Evolutionary conservation across 2,888 invertebrate genomes (phyloP).

Genomic region (Aspidiotus destructor): DNA sequence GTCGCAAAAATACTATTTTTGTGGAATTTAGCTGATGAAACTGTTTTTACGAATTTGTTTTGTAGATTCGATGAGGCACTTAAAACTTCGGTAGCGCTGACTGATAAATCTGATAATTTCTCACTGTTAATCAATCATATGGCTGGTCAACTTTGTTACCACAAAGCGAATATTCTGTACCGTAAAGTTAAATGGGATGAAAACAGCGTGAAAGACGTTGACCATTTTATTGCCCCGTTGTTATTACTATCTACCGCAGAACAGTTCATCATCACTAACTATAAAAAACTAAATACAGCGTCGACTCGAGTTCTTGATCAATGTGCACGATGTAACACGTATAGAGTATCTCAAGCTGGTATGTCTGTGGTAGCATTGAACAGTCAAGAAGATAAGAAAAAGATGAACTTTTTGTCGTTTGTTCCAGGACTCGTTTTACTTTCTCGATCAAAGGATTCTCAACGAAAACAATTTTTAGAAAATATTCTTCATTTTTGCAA

Average conservation of each 20-base stretch:
- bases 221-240: slow-evolving; percentile 33
- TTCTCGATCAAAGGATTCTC: slow-evolving; percentile 3
- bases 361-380: background rate
- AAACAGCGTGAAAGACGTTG: slow-evolving; percentile 18
- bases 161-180: slow-evolving; percentile 47
- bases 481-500: slow-evolving; percentile 19
- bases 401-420: background rate
- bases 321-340: background rate
- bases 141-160: slow-evolving; percentile 67
- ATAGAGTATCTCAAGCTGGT: slow-evolving; percentile 8
- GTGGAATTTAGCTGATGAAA: background rate
- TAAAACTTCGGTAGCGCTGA: slow-evolving; percentile 46
- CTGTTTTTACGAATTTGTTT: slow-evolving; percentile 34
- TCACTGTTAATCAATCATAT: slow-evolving; percentile 61
- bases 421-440: slow-evolving; percentile 13
- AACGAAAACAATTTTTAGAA: slow-evolving; percentile 18
- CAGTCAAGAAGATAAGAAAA: too few species aligned
- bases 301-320: background rate
- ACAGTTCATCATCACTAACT: background rate
- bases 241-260: slow-evolving; percentile 29
- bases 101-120: slow-evolving; percentile 44
- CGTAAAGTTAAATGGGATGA: slow-evolving; percentile 25
- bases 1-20: background rate
- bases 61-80: slow-evolving; percentile 67
- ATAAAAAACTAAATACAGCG: background rate